Percentiles rank a stretch among this genome's conserved stretches.
Evolutionary conservation across 1,140 invertebrate genomes (phyloP).

Genomic region (Mamestra configurata): DNA sequence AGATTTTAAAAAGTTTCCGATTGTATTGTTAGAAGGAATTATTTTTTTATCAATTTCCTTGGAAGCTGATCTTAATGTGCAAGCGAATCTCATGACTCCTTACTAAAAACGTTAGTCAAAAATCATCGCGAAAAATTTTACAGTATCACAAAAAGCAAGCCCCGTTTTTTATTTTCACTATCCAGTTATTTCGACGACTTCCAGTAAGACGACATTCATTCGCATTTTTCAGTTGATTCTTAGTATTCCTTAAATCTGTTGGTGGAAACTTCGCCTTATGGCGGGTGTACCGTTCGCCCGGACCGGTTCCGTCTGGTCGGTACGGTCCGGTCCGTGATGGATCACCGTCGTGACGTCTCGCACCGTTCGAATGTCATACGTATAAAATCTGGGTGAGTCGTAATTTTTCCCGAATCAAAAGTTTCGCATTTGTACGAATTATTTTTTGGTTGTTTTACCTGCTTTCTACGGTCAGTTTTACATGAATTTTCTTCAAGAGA

Average conservation of each 20-base stretch:
- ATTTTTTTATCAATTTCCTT: too few relatives aligned
- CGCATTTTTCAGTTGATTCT: constrained; percentile 12
- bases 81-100: too few relatives aligned
- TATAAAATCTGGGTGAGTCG: constrained; percentile 54
- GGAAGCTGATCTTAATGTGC: too few relatives aligned
- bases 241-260: constrained; percentile 22
- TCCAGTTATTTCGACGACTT: background rate
- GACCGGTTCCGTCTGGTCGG: constrained; percentile 53
- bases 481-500: too few relatives aligned
- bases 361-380: constrained; percentile 54
- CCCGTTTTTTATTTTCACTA: background rate
- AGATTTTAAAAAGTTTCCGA: background rate
- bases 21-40: too few relatives aligned
- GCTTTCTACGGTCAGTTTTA: background rate
- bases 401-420: constrained; percentile 43
- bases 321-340: constrained; percentile 62
- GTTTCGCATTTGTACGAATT: constrained; percentile 53
- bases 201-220: background rate
- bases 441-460: constrained; percentile 1
- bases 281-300: constrained; percentile 62
- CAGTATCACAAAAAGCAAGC: background rate
- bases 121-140: too few relatives aligned
- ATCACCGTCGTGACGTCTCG: constrained; percentile 64
- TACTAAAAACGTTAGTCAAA: too few relatives aligned
- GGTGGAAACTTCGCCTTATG: constrained; percentile 42